phyloP scores from a whole-genome alignment of 2,113 vertebrate species.

The Toxotes jaculatrix region DNA sequence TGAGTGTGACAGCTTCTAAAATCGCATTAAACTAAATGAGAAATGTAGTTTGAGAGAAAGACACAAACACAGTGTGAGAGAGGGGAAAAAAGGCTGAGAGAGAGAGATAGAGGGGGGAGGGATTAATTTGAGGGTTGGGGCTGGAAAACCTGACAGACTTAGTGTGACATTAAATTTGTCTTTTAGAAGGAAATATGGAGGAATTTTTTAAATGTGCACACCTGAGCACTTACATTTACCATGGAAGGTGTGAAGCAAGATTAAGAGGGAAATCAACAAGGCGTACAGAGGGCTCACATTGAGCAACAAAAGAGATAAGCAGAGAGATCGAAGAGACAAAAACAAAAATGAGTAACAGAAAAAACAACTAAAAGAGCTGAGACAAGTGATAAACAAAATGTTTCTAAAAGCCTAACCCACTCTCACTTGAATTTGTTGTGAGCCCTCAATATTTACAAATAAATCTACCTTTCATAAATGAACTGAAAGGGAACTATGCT shows the following conservation, averaged over 20 bases:
- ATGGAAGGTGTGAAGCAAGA: slow-evolving; percentile 56
- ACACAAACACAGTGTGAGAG: slow-evolving; percentile 49
- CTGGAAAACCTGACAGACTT: slow-evolving; percentile 79
- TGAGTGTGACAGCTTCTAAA: slow-evolving; percentile 82
- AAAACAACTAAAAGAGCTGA: not conserved
- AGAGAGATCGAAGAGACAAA: not conserved
- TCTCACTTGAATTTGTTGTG: slow-evolving; percentile 6
- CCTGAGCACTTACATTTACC: slow-evolving; percentile 68
- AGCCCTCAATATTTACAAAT: not conserved
- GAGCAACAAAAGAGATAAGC: slow-evolving; percentile 2
- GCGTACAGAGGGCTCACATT: slow-evolving; percentile 8
- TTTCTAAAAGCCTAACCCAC: not conserved
- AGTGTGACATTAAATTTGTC: slow-evolving; percentile 82
- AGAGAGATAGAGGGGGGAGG: slow-evolving; percentile 49
- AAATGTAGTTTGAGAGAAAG: slow-evolving; percentile 68
- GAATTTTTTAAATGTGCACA: slow-evolving; percentile 48
- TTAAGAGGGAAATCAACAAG: slow-evolving; percentile 52
- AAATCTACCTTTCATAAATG: not conserved
- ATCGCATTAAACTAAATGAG: slow-evolving; percentile 85
- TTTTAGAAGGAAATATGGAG: slow-evolving; percentile 65
- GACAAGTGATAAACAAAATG: not conserved
- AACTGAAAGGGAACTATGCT: not conserved
- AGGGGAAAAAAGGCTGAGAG: slow-evolving; percentile 45
- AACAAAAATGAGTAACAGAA: not conserved
- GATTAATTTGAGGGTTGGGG: slow-evolving; percentile 78